phyloP scores from a whole-genome alignment of 2,888 invertebrate species.

The Chymomyza caudatula region DNA sequence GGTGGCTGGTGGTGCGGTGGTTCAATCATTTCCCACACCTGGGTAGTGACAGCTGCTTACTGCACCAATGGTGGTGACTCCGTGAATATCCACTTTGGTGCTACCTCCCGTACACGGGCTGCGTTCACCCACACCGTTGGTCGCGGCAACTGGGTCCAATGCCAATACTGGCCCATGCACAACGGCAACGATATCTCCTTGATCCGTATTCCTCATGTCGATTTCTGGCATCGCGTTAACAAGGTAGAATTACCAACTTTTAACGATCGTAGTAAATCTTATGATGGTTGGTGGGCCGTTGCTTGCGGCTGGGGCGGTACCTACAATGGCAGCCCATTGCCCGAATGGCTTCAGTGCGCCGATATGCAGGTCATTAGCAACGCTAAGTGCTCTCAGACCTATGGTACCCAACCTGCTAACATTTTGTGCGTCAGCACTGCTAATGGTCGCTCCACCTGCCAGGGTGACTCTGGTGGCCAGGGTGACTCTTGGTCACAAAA shows the following conservation, averaged over 20 bases:
- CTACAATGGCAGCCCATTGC: slow-evolving; percentile 62
- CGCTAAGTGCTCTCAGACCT: slow-evolving; percentile 74
- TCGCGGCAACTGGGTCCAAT: slow-evolving; percentile 39
- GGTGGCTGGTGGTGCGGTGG: slow-evolving; percentile 40
- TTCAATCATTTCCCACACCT: background rate
- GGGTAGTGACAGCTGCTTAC: background rate
- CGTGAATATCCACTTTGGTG: slow-evolving; percentile 54
- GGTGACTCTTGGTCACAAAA: no score
- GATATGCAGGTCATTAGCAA: slow-evolving; percentile 64
- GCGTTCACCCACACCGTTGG: slow-evolving; percentile 47
- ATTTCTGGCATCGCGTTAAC: slow-evolving; percentile 44
- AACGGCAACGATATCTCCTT: slow-evolving; percentile 54
- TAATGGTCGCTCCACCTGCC: slow-evolving; percentile 72
- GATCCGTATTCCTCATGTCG: slow-evolving; percentile 54
- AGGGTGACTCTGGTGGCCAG: slow-evolving; percentile 78
- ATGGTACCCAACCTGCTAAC: slow-evolving; percentile 61
- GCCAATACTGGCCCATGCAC: slow-evolving; percentile 26
- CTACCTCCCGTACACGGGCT: slow-evolving; percentile 47
- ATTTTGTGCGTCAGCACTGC: slow-evolving; percentile 51
- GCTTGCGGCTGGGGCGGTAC: slow-evolving; percentile 65
- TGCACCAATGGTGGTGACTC: slow-evolving; percentile 48
- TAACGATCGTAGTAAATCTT: slow-evolving; percentile 37
- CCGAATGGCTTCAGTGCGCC: slow-evolving; percentile 59
- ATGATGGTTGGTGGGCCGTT: slow-evolving; percentile 42
- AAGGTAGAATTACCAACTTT: slow-evolving; percentile 43